Percentiles rank a stretch among this genome's conserved stretches.
phyloP scores from a whole-genome alignment of 37 sponge, comb jelly and placozoan genomes.

The Hormiphora californensis region DNA sequence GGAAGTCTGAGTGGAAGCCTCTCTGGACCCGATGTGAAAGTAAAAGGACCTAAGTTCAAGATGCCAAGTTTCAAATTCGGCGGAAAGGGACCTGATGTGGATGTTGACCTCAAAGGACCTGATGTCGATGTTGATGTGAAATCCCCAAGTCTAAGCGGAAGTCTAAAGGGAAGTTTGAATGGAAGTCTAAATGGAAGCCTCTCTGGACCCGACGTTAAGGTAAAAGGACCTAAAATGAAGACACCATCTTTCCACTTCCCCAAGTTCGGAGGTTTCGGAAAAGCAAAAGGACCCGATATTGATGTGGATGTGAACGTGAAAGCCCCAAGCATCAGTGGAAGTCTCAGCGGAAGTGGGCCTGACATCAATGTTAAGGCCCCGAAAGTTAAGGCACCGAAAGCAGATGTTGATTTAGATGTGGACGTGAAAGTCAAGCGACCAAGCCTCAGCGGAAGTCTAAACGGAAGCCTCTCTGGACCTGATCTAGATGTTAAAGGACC shows the following conservation, averaged over 20 bases:
- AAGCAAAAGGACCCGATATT: neutral
- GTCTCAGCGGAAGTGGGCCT: neutral
- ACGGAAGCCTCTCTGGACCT: neutral
- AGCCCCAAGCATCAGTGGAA: neutral
- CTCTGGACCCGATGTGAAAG: constrained; percentile 32
- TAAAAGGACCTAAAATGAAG: neutral
- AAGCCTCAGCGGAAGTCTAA: neutral
- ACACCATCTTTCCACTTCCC: constrained; percentile 12
- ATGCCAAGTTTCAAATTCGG: neutral
- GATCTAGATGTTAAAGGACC: neutral
- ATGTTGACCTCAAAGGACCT: neutral
- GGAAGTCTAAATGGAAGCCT: neutral
- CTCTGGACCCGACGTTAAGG: neutral
- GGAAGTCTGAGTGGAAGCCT: neutral
- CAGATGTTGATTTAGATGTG: neutral
- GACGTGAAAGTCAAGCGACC: neutral
- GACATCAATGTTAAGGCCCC: constrained; percentile 7
- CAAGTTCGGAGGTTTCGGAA: neutral
- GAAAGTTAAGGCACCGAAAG: neutral
- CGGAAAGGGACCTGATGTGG: neutral
- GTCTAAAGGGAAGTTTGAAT: too few species aligned
- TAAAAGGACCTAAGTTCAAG: neutral
- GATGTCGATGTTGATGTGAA: constrained; percentile 31
- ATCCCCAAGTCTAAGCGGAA: neutral
- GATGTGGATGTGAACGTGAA: constrained; percentile 14